Conservation (phyloP, 2,113 vertebrate genomes). For the Cervus canadensis region DNA sequence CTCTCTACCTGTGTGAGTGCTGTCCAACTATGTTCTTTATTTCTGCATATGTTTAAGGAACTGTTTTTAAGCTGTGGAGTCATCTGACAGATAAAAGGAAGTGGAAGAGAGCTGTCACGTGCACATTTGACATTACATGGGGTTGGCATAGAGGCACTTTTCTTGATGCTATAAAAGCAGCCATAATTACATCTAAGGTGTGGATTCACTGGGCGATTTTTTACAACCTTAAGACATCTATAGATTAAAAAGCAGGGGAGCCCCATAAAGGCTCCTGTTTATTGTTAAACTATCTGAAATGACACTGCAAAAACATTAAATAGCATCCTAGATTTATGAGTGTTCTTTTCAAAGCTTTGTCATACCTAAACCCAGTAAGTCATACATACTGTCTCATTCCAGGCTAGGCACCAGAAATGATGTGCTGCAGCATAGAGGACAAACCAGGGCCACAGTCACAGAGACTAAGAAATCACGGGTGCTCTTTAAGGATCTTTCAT, state of each 20-base stretch:
- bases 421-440: background rate
- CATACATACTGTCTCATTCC: background rate
- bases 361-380: constrained; percentile 39
- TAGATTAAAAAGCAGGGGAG: background rate
- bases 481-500: background rate
- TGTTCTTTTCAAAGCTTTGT: background rate
- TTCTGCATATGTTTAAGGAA: background rate
- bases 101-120: background rate
- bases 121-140: background rate
- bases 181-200: background rate
- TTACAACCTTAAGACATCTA: background rate
- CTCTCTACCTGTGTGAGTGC: background rate
- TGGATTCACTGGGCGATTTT: background rate
- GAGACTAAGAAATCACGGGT: background rate
- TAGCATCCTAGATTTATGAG: background rate
- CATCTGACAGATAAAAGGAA: background rate
- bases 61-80: background rate
- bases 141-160: background rate
- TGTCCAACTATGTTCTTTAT: background rate
- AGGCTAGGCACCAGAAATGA: constrained; percentile 35
- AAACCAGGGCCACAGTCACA: background rate
- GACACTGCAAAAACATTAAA: background rate
- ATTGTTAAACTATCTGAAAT: background rate
- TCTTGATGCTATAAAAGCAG: background rate
- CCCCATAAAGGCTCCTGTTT: background rate